Base-by-base conservation (phyloP, 2,888 invertebrate species). In the Drosophila koepferae region DNA sequence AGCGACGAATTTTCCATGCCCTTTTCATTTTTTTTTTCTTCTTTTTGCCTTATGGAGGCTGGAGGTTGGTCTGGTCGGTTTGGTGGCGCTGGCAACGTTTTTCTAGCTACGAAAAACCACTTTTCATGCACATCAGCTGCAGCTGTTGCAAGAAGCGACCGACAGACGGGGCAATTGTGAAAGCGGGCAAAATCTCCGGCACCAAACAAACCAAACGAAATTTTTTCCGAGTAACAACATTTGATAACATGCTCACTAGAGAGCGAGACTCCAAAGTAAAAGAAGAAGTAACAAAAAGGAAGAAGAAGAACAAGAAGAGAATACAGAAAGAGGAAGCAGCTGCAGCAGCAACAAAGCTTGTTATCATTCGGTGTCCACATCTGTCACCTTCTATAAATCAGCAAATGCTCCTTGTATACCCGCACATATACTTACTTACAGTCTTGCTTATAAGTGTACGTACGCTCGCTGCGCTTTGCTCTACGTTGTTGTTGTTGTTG, bases 321-420 rank as follows among this genome's bases (percentile, higher is more conserved):
- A 16, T 16, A 20, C 3, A 23, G 38, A 10, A n/a, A 14, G 38
- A 56, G 28, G 20, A 51, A n/a, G 40, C 40, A 28, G 40, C n/a
- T n/a, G 36, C 3, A 41, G 36, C n/a, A n/a, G 28, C 23, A 65
- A 63, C 59, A 72, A 84, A 75, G 73, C 90, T 86, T 86, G 86
- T 87, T 87, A 90, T 87, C 86, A 88, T 86, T 82, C 73, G 80
- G 83, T 80, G 82, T 77, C 83, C 86, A 83, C 90, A 88, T 82
- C 87, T 89, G 87, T 89, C 87, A 90, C 89, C 82, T 90, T 82
- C 84, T 89, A 88, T 88, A 88, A 90, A 88, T 88, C 90, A 86
- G 81, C 73, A 73, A 61, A 72, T 67, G 63, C 53, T 53, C 55
- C 46, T n/a, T 9, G 63, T 43, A 48, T 63, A 75, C 74, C 62